Evolutionary conservation across 35 echinoderm and acorn worm species (phyloP), one percentile per base, ranked within the genome.

Genomic region (Acanthaster planci): DNA sequence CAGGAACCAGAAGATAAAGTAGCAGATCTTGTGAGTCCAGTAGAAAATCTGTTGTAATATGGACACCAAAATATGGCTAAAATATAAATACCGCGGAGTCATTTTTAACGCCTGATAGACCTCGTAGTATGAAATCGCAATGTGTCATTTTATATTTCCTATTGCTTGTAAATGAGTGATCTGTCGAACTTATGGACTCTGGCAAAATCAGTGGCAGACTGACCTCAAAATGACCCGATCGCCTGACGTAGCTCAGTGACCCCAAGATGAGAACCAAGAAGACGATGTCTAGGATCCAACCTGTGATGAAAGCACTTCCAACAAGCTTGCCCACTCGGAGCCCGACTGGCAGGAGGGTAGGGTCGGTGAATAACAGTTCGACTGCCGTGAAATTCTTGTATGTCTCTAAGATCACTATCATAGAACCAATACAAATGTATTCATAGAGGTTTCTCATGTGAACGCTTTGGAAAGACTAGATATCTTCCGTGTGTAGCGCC

Each of bases 181-280:
- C n/a, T n/a, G n/a, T n/a, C n/a, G n/a, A n/a, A n/a, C n/a, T n/a
- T n/a, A n/a, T n/a, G n/a, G n/a, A n/a, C n/a, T n/a, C n/a, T n/a
- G n/a, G n/a, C n/a, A n/a, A n/a, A n/a, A n/a, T n/a, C n/a, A n/a
- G 12, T 47, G 42, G 1, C 23, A 72, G 26, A 37, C 60, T 67
- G 78, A 99, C 96, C 92, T 99, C 92, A 58, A 99, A 99, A 76
- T 99, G 89, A 53, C 92, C 96, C 22, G 92, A 88, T 77, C 92
- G 72, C 89, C 96, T 87, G 21, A 99, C 96, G 72, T 84, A 93
- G 12, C 92, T 86, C 80, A 99, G 81, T 12, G 96, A 93, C 52
- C 96, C 93, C 5, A 99, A 34, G 8, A 94, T 77, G 76, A 99
- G 90, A 38, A 99, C 76, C 22, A 86, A 68, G 16, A 99, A 67